Evolutionary conservation across 2,888 invertebrate species (phyloP).

Genomic region (Volucella inanis): DNA sequence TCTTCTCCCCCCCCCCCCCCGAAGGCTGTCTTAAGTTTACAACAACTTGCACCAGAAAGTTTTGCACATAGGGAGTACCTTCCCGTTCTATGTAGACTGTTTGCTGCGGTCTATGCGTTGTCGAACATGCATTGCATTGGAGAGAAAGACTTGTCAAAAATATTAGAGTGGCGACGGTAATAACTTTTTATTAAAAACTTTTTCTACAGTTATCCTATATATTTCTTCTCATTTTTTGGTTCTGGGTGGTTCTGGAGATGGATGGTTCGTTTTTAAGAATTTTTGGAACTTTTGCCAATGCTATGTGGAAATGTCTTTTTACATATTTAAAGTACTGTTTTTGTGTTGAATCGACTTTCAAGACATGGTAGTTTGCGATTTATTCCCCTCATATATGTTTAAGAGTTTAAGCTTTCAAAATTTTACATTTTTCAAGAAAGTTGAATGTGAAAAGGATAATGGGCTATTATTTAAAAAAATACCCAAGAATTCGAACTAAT

Average conservation of each 20-base stretch:
- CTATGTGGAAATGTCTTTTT: slow-evolving; percentile 18
- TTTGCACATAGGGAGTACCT: slow-evolving; percentile 46
- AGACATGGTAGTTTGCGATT: slow-evolving; percentile 1
- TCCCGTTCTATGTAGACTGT: slow-evolving; percentile 1
- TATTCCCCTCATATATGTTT: neutral
- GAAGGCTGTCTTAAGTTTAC: slow-evolving; percentile 65
- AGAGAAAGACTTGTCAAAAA: slow-evolving; percentile 68
- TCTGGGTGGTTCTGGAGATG: slow-evolving; percentile 3
- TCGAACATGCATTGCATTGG: slow-evolving; percentile 69
- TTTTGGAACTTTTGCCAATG: slow-evolving; percentile 36
- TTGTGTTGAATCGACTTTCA: slow-evolving; percentile 9
- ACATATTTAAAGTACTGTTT: slow-evolving; percentile 25
- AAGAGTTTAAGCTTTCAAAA: slow-evolving; percentile 11
- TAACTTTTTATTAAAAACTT: slow-evolving; percentile 75
- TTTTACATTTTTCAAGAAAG: slow-evolving; percentile 17
- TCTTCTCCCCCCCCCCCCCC: slow-evolving; percentile 42
- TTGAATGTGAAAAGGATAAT: no score
- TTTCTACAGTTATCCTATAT: slow-evolving; percentile 49
- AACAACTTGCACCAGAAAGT: slow-evolving; percentile 66
- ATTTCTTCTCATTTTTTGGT: slow-evolving; percentile 9
- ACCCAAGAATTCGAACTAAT: no score
- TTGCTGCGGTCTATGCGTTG: slow-evolving; percentile 44
- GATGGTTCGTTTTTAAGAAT: slow-evolving; percentile 36
- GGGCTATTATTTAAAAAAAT: no score
- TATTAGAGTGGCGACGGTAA: slow-evolving; percentile 71